Evolutionary conservation across 2,797 vertebrate species (phyloP), one percentile per base, ranked within the genome.

Genomic region (Macropodus opercularis): DNA sequence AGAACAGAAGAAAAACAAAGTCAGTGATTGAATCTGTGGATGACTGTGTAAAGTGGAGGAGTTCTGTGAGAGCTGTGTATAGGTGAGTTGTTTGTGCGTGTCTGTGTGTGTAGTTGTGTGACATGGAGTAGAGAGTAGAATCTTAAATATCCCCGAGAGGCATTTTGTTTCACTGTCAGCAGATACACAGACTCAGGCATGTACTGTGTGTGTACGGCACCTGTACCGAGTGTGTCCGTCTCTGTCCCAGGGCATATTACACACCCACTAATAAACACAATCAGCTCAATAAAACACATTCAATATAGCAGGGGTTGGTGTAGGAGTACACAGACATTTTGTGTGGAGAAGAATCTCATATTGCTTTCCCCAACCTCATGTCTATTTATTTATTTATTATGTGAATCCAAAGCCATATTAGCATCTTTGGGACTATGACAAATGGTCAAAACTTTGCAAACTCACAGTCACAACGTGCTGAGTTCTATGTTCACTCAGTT

Each of bases 91-190:
- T 34, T 17, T 40, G 44, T 48, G 17, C 23, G 55, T 55, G 46
- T 60, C 54, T 48, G n/a, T 63, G 49, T 58, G 34, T 56, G 27
- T 44, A 32, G 65, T 66, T 66, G 68, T 60, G 72, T 60, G 73
- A 63, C 71, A 78, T 44, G 41, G 47, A 63, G 63, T 23, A 50
- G 69, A 70, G 66, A 75, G 61, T 65, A 66, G 78, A 81, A 85
- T 86, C 65, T 84, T 77, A 86, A 85, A 83, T 73, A 78, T 80
- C 69, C 71, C 64, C 4, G 12, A 60, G 77, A 77, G 71, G 75
- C 49, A 0, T 78, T 75, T 70, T 69, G 61, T 88, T 81, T 75
- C 75, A 58, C 44, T 49, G 63, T 86, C 75, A 85, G 80, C 69
- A 79, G 53, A 69, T 74, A 58, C 53, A 63, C 63, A 64, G 48